Conservation (phyloP, 2,888 invertebrate genomes). For the Tinea trinotella region DNA sequence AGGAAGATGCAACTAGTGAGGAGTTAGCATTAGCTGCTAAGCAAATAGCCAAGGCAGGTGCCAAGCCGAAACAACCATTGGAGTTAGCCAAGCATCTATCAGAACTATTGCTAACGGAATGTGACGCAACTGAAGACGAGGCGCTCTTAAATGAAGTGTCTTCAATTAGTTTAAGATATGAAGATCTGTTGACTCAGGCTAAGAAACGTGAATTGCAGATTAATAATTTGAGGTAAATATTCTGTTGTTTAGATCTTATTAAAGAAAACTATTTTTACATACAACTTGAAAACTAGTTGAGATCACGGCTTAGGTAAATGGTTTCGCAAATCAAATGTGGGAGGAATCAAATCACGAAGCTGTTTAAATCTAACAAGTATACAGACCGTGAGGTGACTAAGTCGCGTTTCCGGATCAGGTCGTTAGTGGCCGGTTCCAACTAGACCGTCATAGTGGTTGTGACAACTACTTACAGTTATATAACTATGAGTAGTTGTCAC, state of each 20-base stretch:
- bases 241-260: too few species aligned
- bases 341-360: too few species aligned
- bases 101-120: slow-evolving; percentile 81
- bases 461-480: too few species aligned
- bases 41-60: slow-evolving; percentile 81
- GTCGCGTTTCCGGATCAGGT: too few species aligned
- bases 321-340: slow-evolving; percentile 18
- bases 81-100: slow-evolving; percentile 88
- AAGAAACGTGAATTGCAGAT: slow-evolving; percentile 83
- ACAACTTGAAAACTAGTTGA: slow-evolving; percentile 21
- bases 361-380: too few species aligned
- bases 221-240: slow-evolving; percentile 80
- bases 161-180: slow-evolving; percentile 77
- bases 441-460: too few species aligned
- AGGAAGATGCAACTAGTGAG: slow-evolving; percentile 66
- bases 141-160: slow-evolving; percentile 77
- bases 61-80: slow-evolving; percentile 84
- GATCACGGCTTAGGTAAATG: slow-evolving; percentile 24
- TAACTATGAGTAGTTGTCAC: too few species aligned
- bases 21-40: slow-evolving; percentile 77
- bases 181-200: slow-evolving; percentile 77
- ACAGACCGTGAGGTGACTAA: too few species aligned
- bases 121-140: slow-evolving; percentile 76
- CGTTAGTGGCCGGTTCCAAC: too few species aligned
- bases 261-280: slow-evolving; percentile 17